phyloP scores from a whole-genome alignment of 2,888 invertebrate species.

The Drosophila neonasuta region DNA sequence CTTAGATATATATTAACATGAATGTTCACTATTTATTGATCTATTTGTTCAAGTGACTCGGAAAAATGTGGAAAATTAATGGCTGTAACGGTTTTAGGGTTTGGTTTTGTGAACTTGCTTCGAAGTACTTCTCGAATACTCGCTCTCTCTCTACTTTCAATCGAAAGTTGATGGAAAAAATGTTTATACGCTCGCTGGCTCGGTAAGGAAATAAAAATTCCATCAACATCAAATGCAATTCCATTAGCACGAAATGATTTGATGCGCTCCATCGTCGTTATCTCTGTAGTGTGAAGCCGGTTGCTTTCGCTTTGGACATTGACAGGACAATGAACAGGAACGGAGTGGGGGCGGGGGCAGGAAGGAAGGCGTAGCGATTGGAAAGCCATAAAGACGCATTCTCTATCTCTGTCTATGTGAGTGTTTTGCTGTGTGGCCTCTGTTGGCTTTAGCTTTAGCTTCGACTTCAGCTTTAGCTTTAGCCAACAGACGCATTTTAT shows the following conservation, averaged over 20 bases:
- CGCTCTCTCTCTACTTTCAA: neutral
- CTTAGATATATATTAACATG: neutral
- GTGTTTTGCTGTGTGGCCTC: conserved; percentile 26
- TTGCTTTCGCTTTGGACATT: conserved; percentile 21
- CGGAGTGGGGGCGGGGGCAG: no score
- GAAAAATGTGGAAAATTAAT: conserved; percentile 8
- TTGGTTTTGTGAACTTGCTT: neutral
- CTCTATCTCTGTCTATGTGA: conserved; percentile 7
- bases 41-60: neutral
- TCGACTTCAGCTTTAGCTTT: conserved; percentile 8
- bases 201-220: conserved; percentile 49
- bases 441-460: conserved; percentile 26
- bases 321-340: conserved; percentile 41
- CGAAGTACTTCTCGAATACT: neutral
- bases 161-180: conserved; percentile 3
- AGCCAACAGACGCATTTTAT: conserved; percentile 42
- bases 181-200: neutral
- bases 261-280: conserved; percentile 53
- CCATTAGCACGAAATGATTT: conserved; percentile 79
- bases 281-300: conserved; percentile 41
- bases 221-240: conserved; percentile 75
- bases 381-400: conserved; percentile 69
- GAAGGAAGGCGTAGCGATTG: conserved; percentile 53
- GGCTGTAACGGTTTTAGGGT: neutral
- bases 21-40: neutral